Evolutionary conservation across 2,113 vertebrate species (phyloP).

Genomic region (Antechinus stuartii): DNA sequence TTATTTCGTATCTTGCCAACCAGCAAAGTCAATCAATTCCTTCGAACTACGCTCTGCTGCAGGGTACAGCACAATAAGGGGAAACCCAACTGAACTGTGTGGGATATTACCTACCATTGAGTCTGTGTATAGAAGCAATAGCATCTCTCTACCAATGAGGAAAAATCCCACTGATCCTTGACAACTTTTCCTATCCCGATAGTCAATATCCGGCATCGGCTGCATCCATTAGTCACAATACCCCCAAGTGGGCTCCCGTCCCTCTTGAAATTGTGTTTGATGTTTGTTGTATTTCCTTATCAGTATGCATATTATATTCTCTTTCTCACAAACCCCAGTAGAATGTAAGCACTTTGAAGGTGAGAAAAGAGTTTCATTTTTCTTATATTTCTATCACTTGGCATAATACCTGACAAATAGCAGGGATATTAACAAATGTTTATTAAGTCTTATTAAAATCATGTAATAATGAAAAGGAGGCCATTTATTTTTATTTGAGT

Average conservation of each 20-base stretch:
- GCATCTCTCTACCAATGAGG: constrained; percentile 24
- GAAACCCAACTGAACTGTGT: constrained; percentile 47
- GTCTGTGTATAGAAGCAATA: constrained; percentile 39
- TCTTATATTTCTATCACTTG: not conserved
- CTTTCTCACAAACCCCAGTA: not conserved
- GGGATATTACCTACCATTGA: constrained; percentile 50
- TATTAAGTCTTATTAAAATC: not conserved
- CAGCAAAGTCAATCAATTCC: constrained; percentile 73
- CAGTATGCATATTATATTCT: not conserved
- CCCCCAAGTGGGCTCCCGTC: not conserved
- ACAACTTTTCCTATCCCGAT: constrained; percentile 37
- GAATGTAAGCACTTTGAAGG: not conserved
- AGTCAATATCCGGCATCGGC: constrained; percentile 37
- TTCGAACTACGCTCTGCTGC: constrained; percentile 75
- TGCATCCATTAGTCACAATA: not conserved
- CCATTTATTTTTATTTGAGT: not conserved
- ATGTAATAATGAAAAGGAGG: not conserved
- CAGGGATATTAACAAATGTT: not conserved
- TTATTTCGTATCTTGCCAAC: constrained; percentile 75
- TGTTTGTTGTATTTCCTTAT: not conserved
- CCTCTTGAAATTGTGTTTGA: not conserved
- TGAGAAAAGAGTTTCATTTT: not conserved
- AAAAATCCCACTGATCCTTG: constrained; percentile 7
- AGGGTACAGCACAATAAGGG: constrained; percentile 65
- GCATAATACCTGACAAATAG: not conserved